A percentile compares a stretch with the other conserved stretches of the same genome.
Evolutionary conservation across 1,140 invertebrate species (phyloP).

Genomic region (Camponotus pennsylvanicus): DNA sequence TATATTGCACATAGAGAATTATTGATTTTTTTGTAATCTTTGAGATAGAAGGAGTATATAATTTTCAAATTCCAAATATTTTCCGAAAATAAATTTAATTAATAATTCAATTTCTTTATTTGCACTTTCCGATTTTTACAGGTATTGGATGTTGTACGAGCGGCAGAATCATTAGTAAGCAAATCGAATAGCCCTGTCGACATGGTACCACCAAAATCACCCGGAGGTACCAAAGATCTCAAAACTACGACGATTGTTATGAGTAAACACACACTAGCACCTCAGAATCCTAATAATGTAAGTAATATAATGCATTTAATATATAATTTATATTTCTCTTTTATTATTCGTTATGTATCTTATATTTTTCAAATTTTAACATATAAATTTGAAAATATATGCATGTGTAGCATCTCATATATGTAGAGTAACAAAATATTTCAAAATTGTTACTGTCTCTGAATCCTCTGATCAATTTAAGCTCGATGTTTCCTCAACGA

Average conservation of each 20-base stretch:
- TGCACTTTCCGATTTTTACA: constrained; percentile 79
- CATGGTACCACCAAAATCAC: constrained; percentile 91
- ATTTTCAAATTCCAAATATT: not conserved
- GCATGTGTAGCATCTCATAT: not conserved
- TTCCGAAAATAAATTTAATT: not conserved
- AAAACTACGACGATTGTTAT: constrained; percentile 98
- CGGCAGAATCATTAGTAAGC: constrained; percentile 92
- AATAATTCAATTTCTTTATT: constrained; percentile 40
- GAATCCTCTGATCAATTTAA: not conserved
- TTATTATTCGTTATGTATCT: constrained; percentile 22
- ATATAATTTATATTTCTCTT: constrained; percentile 39
- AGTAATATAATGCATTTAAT: constrained; percentile 78
- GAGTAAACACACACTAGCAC: constrained; percentile 95
- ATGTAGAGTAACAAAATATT: not conserved
- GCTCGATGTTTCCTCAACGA: not conserved
- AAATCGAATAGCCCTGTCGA: constrained; percentile 87
- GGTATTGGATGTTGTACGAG: constrained; percentile 95
- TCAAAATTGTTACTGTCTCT: not conserved
- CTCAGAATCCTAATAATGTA: constrained; percentile 87
- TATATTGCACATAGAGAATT: not conserved
- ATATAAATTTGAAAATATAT: not conserved
- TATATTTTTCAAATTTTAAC: constrained; percentile 21
- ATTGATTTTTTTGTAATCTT: not conserved
- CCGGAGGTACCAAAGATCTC: constrained; percentile 91
- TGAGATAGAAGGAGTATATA: not conserved